Evolutionary conservation across 2,797 vertebrate genomes (phyloP), one percentile per base, ranked within the genome.

Genomic region (Neosalanx taihuensis): DNA sequence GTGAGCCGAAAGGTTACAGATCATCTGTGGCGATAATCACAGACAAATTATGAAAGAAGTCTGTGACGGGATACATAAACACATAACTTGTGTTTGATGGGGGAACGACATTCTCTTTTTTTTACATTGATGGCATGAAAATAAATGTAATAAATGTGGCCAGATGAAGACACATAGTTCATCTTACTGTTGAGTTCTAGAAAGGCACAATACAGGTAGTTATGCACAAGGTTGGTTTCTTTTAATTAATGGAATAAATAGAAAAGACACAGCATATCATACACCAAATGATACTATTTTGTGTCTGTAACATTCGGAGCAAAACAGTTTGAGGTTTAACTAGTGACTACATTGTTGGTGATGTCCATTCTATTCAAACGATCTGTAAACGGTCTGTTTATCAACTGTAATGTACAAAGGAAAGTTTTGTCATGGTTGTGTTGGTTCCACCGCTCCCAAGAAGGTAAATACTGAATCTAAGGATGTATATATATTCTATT

Each of bases 1-100:
- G 67, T 67, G 41, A 72, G 72, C 46, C 81, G 75, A 79, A 86
- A 62, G 69, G 72, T 73, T 46, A 73, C 57, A 72, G 35, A 18
- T 56, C 37, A 37, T 35, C 33, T 35, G 33, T 37, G 1, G 33
- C 6, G 18, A 64, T 37, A 5, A 64, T 64, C 33, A 33, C 30
- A 64, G 15, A 64, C 17, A n/a, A 35, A 6, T 64, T 3, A 64
- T 20, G 7, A 41, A 7, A n/a, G 33, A 12, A 41, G 3, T 29
- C 5, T 23, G 17, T 9, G 5, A 20, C 62, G 6, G 62, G 12
- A 20, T 31, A 9, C 30, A 29, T n/a, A 15, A n/a, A 26, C 30
- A 62, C 29, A 62, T 13, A 46, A 3, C 41, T 46, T 46, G 41
- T 46, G 9, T 46, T 46, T 46, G 9, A 46, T 12, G 12, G 41